Evolutionary conservation across 2,113 vertebrate genomes (phyloP).

Genomic region (Elephas maximus): DNA sequence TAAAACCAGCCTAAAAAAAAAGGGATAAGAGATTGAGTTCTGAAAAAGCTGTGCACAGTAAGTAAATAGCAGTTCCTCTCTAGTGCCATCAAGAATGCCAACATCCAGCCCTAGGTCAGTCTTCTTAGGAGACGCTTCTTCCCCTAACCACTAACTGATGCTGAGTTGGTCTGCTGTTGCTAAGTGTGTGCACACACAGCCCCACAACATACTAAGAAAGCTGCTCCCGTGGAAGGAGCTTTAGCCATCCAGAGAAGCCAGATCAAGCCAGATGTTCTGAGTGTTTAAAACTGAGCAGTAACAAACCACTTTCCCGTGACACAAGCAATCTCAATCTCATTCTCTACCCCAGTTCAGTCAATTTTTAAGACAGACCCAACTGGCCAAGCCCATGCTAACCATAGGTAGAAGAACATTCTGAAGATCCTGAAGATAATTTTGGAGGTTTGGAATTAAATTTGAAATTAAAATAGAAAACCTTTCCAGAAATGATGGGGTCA

Average conservation of each 20-base stretch:
- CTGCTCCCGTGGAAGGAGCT: not conserved
- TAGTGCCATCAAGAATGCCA: not conserved
- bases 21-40: constrained; percentile 23
- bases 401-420: not conserved
- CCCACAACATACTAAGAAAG: not conserved
- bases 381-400: not conserved
- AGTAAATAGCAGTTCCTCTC: not conserved
- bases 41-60: constrained; percentile 52
- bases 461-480: not conserved
- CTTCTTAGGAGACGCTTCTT: not conserved
- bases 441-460: not conserved
- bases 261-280: not conserved
- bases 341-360: not conserved
- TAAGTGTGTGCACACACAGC: not conserved
- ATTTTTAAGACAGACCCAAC: not conserved
- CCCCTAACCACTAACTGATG: not conserved
- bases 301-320: not conserved
- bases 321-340: not conserved
- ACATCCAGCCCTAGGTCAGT: not conserved
- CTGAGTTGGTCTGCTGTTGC: not conserved
- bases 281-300: not conserved
- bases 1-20: constrained; percentile 92
- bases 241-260: not conserved
- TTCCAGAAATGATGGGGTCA: not conserved
- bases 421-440: not conserved